These are phyloP conservation scores for Patiria pectinifera DNA, from an alignment of 53 echinoderm and acorn worm genomes.

Conservation along the genomic window DNA sequence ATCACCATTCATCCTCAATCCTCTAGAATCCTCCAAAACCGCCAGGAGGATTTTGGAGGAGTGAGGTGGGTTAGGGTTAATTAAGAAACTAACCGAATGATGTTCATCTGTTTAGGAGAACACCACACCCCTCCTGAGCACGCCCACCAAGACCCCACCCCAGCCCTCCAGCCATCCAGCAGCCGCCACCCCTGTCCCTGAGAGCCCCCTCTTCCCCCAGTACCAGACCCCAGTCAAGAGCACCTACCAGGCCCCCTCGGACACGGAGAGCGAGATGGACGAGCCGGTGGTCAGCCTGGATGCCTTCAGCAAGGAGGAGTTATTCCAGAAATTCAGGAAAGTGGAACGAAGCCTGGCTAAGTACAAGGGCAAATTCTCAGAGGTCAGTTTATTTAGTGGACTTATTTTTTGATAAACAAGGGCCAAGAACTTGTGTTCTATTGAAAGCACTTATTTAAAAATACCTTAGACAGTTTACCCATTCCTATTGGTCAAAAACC, in stretches of 20 bases:
- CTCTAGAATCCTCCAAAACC: too few relatives aligned
- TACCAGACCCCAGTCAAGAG: constrained; percentile 87
- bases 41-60: too few relatives aligned
- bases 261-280: constrained; percentile 98
- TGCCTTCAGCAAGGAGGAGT: constrained; percentile 84
- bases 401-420: background rate
- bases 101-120: constrained; percentile 43
- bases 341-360: constrained; percentile 84
- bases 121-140: constrained; percentile 35
- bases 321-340: constrained; percentile 76
- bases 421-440: too few relatives aligned
- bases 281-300: constrained; percentile 81
- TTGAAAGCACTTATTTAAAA: too few relatives aligned
- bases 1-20: too few relatives aligned
- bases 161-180: constrained; percentile 12
- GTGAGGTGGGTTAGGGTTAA: too few relatives aligned
- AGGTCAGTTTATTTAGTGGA: constrained; percentile 53
- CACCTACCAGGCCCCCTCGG: constrained; percentile 90
- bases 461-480: too few relatives aligned
- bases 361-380: constrained; percentile 83
- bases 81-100: background rate
- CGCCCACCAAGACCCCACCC: constrained; percentile 50
- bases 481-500: too few relatives aligned
- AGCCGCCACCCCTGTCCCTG: constrained; percentile 10
- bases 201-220: constrained; percentile 95